These are phyloP conservation scores for Xylota sylvarum DNA, from an alignment of 2,888 invertebrate species.

Conservation along the genomic window DNA sequence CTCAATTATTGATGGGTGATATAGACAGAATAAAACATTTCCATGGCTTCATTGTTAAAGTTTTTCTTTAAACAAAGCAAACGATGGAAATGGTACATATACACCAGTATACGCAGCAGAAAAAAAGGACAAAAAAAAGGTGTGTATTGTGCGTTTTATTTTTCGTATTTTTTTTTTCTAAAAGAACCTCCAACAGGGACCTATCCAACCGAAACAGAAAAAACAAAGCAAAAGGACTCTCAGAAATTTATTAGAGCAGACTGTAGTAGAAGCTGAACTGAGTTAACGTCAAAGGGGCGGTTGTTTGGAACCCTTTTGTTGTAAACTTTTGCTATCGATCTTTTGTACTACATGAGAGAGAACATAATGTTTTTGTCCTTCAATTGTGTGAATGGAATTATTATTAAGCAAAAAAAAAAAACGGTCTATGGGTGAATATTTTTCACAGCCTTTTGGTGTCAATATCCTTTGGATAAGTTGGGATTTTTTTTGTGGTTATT, in stretches of 20 bases:
- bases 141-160: constrained; percentile 11
- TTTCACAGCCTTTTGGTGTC: constrained; percentile 1
- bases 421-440: constrained; percentile 19
- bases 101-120: neutral
- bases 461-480: neutral
- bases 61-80: constrained; percentile 28
- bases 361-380: constrained; percentile 54
- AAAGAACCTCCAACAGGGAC: constrained; percentile 41
- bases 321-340: constrained; percentile 45
- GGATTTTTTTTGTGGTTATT: neutral
- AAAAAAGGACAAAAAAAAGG: constrained; percentile 28
- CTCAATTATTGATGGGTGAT: constrained; percentile 21
- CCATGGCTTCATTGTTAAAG: constrained; percentile 45
- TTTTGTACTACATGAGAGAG: constrained; percentile 11
- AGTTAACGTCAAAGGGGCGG: constrained; percentile 46
- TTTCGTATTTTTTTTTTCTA: constrained; percentile 3
- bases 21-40: neutral
- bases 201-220: constrained; percentile 16
- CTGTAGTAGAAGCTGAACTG: constrained; percentile 29
- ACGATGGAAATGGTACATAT: neutral
- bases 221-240: constrained; percentile 35
- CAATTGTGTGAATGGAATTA: constrained; percentile 35
- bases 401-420: neutral
- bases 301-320: constrained; percentile 41
- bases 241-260: constrained; percentile 63